A percentile compares a stretch with the other conserved stretches of the same genome.
These are phyloP conservation scores for Platichthys stellatus DNA, from an alignment of 2,113 vertebrate genomes.

Conservation along the genomic window DNA sequence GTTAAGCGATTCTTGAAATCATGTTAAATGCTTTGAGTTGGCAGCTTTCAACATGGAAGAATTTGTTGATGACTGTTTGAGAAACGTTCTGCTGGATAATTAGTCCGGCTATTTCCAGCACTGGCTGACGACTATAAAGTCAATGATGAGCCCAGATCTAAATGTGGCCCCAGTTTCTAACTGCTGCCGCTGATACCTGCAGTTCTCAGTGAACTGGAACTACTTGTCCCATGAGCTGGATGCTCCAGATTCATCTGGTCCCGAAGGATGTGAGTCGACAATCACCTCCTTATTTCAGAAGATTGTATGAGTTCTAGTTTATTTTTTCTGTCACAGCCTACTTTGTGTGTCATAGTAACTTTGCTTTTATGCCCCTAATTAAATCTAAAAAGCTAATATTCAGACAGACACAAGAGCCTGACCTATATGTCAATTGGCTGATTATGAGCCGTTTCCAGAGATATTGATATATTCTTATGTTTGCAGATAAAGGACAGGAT, in stretches of 20 bases:
- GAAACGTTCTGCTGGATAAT: constrained; percentile 56
- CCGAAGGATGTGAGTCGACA: constrained; percentile 43
- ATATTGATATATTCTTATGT: no score
- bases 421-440: no score
- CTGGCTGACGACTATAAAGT: constrained; percentile 42
- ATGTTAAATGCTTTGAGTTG: constrained; percentile 12
- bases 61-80: constrained; percentile 31
- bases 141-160: constrained; percentile 55
- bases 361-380: background rate
- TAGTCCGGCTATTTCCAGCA: constrained; percentile 66
- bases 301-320: background rate
- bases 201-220: constrained; percentile 62
- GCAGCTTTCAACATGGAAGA: constrained; percentile 35
- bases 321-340: background rate
- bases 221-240: constrained; percentile 64
- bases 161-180: constrained; percentile 63
- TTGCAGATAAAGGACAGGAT: no score
- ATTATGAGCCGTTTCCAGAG: no score
- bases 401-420: no score
- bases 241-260: constrained; percentile 72
- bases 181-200: constrained; percentile 46
- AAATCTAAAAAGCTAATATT: background rate
- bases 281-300: background rate
- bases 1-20: constrained; percentile 11
- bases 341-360: background rate